Conservation (phyloP, 1,140 invertebrate species). For the Macrobrachium rosenbergii region DNA sequence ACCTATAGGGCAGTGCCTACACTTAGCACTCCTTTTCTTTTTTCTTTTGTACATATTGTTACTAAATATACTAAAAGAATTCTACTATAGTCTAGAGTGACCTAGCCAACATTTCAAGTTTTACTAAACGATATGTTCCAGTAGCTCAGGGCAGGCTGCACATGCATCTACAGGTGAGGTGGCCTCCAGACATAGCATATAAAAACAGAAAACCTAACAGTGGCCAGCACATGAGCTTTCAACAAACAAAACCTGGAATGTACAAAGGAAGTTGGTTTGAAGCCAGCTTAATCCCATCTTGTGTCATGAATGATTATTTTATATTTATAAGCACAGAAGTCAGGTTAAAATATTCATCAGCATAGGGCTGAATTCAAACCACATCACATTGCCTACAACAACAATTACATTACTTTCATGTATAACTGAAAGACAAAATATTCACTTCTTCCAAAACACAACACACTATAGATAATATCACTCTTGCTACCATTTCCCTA, state of each 20-base stretch:
- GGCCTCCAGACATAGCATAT: slow-evolving; percentile 39
- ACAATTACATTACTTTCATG: slow-evolving; percentile 50
- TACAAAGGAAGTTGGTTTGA: slow-evolving; percentile 54
- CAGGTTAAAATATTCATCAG: slow-evolving; percentile 6
- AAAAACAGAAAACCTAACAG: slow-evolving; percentile 56
- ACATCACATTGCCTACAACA: slow-evolving; percentile 52
- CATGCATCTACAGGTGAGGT: slow-evolving; percentile 52
- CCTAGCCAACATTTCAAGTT: slow-evolving; percentile 54
- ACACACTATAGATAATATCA: slow-evolving; percentile 32
- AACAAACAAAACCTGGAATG: slow-evolving; percentile 63
- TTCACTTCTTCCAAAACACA: slow-evolving; percentile 36
- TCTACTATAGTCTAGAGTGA: slow-evolving; percentile 50
- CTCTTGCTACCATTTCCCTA: slow-evolving; percentile 23
- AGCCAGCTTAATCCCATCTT: slow-evolving; percentile 34
- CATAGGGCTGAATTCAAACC: slow-evolving; percentile 45
- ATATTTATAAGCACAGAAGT: not conserved
- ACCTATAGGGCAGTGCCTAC: slow-evolving; percentile 40
- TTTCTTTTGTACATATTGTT: slow-evolving; percentile 41
- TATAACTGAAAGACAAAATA: slow-evolving; percentile 53
- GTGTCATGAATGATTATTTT: not conserved
- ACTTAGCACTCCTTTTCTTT: slow-evolving; percentile 29
- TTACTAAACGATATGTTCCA: slow-evolving; percentile 52
- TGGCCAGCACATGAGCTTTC: slow-evolving; percentile 59
- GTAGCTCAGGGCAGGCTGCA: slow-evolving; percentile 47
- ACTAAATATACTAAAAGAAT: slow-evolving; percentile 53